A percentile compares a stretch with the other conserved stretches of the same genome.
Conservation (phyloP, 2,797 vertebrate species). For the Philypnodon macrostomus region DNA sequence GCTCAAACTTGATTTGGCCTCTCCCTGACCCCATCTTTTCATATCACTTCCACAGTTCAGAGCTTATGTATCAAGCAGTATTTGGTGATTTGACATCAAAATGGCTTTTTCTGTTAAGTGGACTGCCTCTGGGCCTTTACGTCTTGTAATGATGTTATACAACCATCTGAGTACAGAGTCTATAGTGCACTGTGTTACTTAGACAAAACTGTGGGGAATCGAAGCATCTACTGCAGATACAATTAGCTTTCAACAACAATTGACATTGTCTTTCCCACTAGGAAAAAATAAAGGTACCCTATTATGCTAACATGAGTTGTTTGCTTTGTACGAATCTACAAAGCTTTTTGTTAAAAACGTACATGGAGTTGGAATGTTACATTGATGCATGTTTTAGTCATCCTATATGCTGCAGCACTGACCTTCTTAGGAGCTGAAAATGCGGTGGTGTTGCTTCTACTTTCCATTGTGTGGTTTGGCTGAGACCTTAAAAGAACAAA, state of each 20-base stretch:
- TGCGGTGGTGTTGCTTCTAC: no score
- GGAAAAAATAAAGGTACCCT: conserved; percentile 13
- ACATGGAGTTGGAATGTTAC: no score
- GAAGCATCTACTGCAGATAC: conserved; percentile 4
- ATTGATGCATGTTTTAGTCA: no score
- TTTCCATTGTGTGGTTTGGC: no score
- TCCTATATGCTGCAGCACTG: no score
- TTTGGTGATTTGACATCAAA: conserved; percentile 23
- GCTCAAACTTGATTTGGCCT: conserved; percentile 43
- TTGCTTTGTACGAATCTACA: no score
- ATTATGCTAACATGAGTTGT: no score
- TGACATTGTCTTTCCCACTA: neutral
- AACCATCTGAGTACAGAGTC: conserved; percentile 19
- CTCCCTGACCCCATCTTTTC: conserved; percentile 25
- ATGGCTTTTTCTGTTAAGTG: conserved; percentile 17
- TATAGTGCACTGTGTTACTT: conserved; percentile 18
- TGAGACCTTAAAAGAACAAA: no score
- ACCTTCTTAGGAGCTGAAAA: no score
- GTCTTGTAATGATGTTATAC: conserved; percentile 25
- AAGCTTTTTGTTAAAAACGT: no score
- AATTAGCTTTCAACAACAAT: conserved; percentile 14
- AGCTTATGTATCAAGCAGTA: conserved; percentile 40
- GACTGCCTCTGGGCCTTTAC: conserved; percentile 16
- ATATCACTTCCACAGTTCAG: conserved; percentile 33
- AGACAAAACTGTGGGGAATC: conserved; percentile 16